Base-by-base conservation (phyloP, 2,888 invertebrate species). In the Portevinia maculata region DNA sequence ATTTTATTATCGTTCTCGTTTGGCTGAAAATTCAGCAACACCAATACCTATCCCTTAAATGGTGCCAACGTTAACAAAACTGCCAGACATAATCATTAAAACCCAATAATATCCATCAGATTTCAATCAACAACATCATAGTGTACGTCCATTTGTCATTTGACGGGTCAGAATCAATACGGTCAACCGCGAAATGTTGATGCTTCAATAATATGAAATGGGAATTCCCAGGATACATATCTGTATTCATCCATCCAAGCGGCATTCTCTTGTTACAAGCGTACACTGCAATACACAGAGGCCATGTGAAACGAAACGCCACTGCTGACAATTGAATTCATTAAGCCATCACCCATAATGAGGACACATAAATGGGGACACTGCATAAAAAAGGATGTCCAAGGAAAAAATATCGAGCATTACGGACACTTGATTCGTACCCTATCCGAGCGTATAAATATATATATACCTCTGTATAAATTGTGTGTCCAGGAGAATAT, bases 291-390 rank as follows among this genome's bases (percentile, higher is more conserved):
- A 7, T 41, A 11, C 24, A 28, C 24, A 19, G n/a, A n/a, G n/a
- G n/a, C n/a, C n/a, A n/a, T n/a, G n/a, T n/a, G n/a, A n/a, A n/a
- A n/a, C n/a, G n/a, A n/a, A n/a, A 81, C 59, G 75, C 19, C 50
- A 64, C 70, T 46, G 70, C 69, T 52, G 75, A 81, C 75, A 81
- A 75, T 75, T 70, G 59, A 81, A 75, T 81, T 81, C 69, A 75
- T 81, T 81, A 81, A 75, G 24, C 64, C 32, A 64, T 64, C 75
- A 59, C 34, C 52, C 57, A 17, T 81, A 64, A 81, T 70, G 57
- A 79, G 75, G 32, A 44, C 24, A 32, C 53, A 17, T 24, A 73
- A 60, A 39, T 39, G 46, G 39, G 32, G 13, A 19, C n/a, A n/a
- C n/a, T n/a, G n/a, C n/a, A 41, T 7, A 44, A 70, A 30, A 57